Evolutionary conservation across 2,888 invertebrate genomes (phyloP).

Genomic region (Lochmaea crataegi): DNA sequence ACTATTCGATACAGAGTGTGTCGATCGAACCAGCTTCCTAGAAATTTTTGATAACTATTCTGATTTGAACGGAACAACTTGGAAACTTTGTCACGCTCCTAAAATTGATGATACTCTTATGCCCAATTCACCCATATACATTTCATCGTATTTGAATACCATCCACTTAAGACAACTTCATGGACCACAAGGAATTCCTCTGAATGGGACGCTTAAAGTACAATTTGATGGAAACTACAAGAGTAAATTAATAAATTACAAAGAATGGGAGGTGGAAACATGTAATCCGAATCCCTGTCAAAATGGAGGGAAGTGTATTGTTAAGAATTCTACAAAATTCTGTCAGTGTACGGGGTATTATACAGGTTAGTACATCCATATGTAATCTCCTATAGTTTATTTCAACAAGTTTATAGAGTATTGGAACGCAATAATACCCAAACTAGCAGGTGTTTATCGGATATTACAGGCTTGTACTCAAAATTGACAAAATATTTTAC

Average conservation of each 20-base stretch:
- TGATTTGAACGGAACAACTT: conserved; percentile 76
- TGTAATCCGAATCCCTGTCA: conserved; percentile 81
- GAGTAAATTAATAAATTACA: conserved; percentile 71
- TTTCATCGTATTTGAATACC: conserved; percentile 77
- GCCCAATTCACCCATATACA: conserved; percentile 66
- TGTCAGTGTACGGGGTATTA: conserved; percentile 80
- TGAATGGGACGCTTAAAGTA: conserved; percentile 74
- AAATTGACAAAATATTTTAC: no score
- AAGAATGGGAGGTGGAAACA: conserved; percentile 73
- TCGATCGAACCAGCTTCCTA: conserved; percentile 52
- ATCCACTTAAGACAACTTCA: conserved; percentile 71
- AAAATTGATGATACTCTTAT: conserved; percentile 58
- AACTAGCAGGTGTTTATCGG: no score
- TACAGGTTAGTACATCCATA: conserved; percentile 70
- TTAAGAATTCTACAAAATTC: conserved; percentile 69
- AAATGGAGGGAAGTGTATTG: conserved; percentile 76
- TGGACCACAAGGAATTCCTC: conserved; percentile 64
- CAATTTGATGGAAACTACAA: conserved; percentile 74
- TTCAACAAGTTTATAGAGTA: no score
- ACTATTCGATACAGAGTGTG: conserved; percentile 63
- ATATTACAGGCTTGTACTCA: no score
- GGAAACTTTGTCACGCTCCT: conserved; percentile 72
- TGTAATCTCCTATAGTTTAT: not conserved
- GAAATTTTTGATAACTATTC: conserved; percentile 75
- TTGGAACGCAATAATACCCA: no score